Base-by-base conservation (phyloP, 2,797 vertebrate genomes). In the Acipenser transmontanus region DNA sequence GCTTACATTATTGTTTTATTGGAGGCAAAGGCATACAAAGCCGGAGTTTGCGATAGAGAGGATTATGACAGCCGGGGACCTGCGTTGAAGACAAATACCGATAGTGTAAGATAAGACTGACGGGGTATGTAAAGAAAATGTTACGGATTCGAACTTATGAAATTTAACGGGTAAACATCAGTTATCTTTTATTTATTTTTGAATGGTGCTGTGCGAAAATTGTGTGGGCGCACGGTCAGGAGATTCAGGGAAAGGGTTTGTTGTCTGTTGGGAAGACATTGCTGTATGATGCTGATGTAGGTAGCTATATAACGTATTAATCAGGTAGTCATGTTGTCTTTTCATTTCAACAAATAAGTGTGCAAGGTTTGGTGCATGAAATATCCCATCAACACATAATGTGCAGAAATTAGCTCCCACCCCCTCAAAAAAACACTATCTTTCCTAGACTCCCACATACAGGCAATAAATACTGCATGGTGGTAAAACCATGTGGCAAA, bases 51-150 rank as follows among this genome's bases (percentile, higher is more conserved):
- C 54, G 71, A 47, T 62, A 66, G 52, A 47, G 57, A 66, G 65
- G 74, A 80, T 80, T 80, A 80, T 80, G 78, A 73, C 66, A 61
- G 64, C 50, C 59, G 63, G 62, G 59, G 56, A 62, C 60, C 67
- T 64, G 61, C 49, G 59, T 66, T 59, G 54, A 62, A 72, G 69
- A 69, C 61, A 52, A 60, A 11, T 60, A 49, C 50, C 65, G 52
- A 49, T 51, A 49, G 62, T 71, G 51, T 56, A 70, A 66, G 61
- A 68, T 56, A 70, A 66, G 61, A 68, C 57, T 13, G 14, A 70
- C 34, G n/a, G 64, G 51, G 63, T 47, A 52, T 54, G 68, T 72
- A 78, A 73, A 73, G 77, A 73, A 70, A 68, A 57, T 12, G 54
- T 57, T 10, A 12, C 2, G 8, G 54, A 12, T 9, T n/a, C 6